phyloP scores from a whole-genome alignment of 2,888 invertebrate genomes.

The Teleiodes luculella region DNA sequence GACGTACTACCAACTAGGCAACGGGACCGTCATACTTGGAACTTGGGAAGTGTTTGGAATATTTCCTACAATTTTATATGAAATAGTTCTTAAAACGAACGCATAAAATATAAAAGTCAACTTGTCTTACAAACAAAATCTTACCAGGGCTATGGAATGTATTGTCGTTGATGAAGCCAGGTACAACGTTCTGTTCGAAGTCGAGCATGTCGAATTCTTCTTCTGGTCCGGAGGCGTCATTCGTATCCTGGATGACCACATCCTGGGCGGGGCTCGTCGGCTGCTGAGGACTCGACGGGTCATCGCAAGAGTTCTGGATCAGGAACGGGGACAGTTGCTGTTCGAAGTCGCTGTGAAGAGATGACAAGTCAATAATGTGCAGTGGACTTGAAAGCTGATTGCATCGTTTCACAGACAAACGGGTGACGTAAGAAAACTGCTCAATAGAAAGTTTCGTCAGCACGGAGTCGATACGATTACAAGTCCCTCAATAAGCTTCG shows the following conservation, averaged over 20 bases:
- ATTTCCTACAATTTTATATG: no score
- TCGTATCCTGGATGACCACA: constrained; percentile 55
- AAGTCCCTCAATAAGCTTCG: no score
- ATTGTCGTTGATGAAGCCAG: constrained; percentile 63
- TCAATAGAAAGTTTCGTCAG: no score
- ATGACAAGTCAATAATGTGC: neutral
- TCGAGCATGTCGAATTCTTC: constrained; percentile 60
- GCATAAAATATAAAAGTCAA: no score
- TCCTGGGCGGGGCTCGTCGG: constrained; percentile 56
- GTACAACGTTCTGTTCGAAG: constrained; percentile 69
- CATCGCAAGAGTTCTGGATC: constrained; percentile 68
- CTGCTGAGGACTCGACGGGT: constrained; percentile 39
- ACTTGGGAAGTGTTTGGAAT: no score
- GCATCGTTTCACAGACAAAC: no score
- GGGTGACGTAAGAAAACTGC: no score
- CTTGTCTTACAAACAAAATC: constrained; percentile 15
- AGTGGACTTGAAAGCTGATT: no score
- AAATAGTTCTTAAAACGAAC: no score
- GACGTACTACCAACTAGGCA: no score
- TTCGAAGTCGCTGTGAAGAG: constrained; percentile 68
- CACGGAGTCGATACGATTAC: no score
- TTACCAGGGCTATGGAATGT: constrained; percentile 65
- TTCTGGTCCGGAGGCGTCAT: constrained; percentile 46
- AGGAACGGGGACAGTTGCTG: constrained; percentile 79
- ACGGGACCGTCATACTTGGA: no score